phyloP scores from a whole-genome alignment of 2,888 invertebrate species.

The Drosophila ochracea region DNA sequence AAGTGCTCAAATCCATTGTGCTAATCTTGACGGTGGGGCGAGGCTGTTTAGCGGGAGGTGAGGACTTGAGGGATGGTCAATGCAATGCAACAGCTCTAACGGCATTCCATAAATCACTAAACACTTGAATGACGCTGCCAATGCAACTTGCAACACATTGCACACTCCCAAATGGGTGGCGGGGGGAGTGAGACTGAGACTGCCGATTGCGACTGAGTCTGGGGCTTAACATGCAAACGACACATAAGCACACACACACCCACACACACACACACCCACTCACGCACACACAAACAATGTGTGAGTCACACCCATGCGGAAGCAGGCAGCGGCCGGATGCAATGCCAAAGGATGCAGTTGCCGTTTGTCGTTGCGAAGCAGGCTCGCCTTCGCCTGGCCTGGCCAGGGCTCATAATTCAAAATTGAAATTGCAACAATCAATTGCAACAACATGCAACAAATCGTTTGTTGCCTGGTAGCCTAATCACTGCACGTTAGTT shows the following conservation, averaged over 20 bases:
- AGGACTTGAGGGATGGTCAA: background rate
- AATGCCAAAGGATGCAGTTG: conserved; percentile 57
- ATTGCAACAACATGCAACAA: conserved; percentile 82
- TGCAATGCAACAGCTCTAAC: conserved; percentile 65
- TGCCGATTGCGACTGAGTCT: conserved; percentile 28
- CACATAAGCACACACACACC: conserved; percentile 31
- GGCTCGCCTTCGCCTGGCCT: conserved; percentile 42
- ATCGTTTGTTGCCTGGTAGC: conserved; percentile 72
- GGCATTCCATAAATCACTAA: conserved; percentile 84
- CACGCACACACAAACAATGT: background rate
- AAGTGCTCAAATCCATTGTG: conserved; percentile 82
- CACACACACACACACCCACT: conserved; percentile 10
- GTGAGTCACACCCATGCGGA: conserved; percentile 42
- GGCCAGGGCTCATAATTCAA: conserved; percentile 80
- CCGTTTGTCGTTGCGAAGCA: conserved; percentile 18
- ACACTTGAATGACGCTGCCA: conserved; percentile 80
- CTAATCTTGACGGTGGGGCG: conserved; percentile 67
- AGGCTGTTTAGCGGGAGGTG: background rate
- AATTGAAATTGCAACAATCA: conserved; percentile 84
- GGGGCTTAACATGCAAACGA: conserved; percentile 55
- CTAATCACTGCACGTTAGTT: conserved; percentile 76
- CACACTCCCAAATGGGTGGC: conserved; percentile 30
- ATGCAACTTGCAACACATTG: conserved; percentile 80
- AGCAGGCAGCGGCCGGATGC: conserved; percentile 59
- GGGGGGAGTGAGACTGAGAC: conserved; percentile 14